A percentile compares a stretch with the other conserved stretches of the same genome.
Conservation (phyloP, 2,797 vertebrate species). For the Aeoliscus strigatus region DNA sequence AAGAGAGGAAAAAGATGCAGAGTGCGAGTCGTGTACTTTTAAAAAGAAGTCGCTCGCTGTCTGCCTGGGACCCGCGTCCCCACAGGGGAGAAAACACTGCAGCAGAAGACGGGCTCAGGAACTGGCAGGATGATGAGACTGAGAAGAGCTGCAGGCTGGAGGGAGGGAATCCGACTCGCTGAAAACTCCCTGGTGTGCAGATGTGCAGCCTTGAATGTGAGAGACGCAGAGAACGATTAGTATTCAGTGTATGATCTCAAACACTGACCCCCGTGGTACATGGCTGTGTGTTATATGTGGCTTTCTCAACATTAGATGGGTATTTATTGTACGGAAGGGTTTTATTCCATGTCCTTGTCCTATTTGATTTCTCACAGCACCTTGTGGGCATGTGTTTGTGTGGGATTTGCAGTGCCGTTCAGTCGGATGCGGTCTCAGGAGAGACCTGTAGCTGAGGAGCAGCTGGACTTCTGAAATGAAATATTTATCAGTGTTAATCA, state of each 20-base stretch:
- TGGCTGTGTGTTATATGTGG: too few relatives aligned
- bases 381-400: too few relatives aligned
- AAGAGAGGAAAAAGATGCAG: slow-evolving; percentile 16
- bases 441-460: slow-evolving; percentile 53
- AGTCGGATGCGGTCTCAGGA: slow-evolving; percentile 39
- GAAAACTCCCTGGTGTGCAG: slow-evolving; percentile 27
- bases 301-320: too few relatives aligned
- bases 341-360: too few relatives aligned
- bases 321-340: too few relatives aligned
- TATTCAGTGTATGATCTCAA: slow-evolving; percentile 20
- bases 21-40: slow-evolving; percentile 26
- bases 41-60: slow-evolving; percentile 41
- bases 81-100: slow-evolving; percentile 32
- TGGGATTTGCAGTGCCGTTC: slow-evolving; percentile 3
- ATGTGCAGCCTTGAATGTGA: slow-evolving; percentile 19
- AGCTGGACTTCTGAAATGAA: slow-evolving; percentile 61
- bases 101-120: slow-evolving; percentile 27
- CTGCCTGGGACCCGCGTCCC: slow-evolving; percentile 31
- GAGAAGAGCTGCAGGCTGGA: slow-evolving; percentile 12
- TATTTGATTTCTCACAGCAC: too few relatives aligned
- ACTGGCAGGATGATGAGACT: slow-evolving; percentile 34
- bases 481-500: slow-evolving; percentile 59
- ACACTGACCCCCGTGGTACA: neutral
- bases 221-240: slow-evolving; percentile 12
- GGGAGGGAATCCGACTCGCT: slow-evolving; percentile 20